Conservation (phyloP, 2,797 vertebrate genomes). For the Myotis pilosus region DNA sequence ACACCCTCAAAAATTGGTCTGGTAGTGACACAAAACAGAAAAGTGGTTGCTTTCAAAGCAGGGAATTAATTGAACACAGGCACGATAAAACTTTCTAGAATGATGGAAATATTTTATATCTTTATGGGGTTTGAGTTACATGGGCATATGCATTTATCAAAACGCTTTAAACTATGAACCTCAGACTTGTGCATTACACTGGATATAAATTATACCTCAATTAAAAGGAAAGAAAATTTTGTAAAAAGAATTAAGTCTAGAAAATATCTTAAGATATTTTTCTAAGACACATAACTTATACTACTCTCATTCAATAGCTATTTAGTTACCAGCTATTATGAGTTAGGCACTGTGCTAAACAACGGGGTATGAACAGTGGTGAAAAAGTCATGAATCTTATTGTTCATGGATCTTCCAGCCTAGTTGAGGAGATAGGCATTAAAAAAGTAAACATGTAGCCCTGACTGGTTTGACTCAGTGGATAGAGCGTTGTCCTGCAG, state of each 20-base stretch:
- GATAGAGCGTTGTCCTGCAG: no score
- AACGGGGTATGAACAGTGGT: neutral
- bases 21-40: neutral
- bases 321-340: neutral
- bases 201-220: conserved; percentile 13
- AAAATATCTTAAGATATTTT: conserved; percentile 23
- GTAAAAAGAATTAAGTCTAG: neutral
- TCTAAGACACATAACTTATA: neutral
- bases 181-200: conserved; percentile 11
- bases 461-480: no score
- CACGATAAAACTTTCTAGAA: neutral
- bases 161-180: neutral
- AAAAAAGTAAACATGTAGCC: neutral
- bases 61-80: neutral
- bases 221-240: neutral
- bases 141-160: neutral
- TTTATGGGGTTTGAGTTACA: neutral
- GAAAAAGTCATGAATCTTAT: conserved; percentile 10
- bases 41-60: conserved; percentile 1
- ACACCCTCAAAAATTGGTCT: conserved; percentile 28
- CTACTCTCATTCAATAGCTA: neutral
- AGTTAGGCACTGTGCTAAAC: neutral
- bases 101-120: conserved; percentile 4
- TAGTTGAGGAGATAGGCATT: neutral
- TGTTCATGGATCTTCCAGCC: neutral